Evolutionary conservation across 2,797 vertebrate species (phyloP).

Genomic region (Ceryle rudis): DNA sequence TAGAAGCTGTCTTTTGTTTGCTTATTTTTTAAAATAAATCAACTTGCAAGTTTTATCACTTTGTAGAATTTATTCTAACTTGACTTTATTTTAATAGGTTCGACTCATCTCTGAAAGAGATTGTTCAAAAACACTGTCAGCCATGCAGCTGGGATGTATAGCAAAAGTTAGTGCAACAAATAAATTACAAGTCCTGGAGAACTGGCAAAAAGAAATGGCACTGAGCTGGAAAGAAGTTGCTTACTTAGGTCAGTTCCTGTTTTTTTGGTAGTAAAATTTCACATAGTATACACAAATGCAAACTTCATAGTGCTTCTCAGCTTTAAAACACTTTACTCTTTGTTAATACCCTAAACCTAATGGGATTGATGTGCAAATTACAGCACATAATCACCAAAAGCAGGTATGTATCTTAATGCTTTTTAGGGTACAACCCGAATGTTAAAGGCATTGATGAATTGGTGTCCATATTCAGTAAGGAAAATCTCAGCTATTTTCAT

Average conservation of each 20-base stretch:
- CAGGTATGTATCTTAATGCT: neutral
- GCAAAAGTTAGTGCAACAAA: slow-evolving; percentile 70
- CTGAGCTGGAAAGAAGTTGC: slow-evolving; percentile 91
- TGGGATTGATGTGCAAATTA: neutral
- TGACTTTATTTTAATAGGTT: slow-evolving; percentile 78
- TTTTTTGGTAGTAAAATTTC: neutral
- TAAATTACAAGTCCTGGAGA: slow-evolving; percentile 76
- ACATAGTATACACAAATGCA: neutral
- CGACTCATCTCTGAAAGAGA: slow-evolving; percentile 82
- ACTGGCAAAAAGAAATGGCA: slow-evolving; percentile 71
- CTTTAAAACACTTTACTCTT: neutral
- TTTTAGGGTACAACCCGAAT: neutral
- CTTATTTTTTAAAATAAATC: neutral
- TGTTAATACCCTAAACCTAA: neutral
- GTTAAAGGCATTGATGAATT: neutral
- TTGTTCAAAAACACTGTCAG: slow-evolving; percentile 75
- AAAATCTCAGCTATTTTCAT: neutral
- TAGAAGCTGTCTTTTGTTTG: neutral
- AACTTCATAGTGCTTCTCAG: neutral
- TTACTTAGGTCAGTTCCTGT: slow-evolving; percentile 86
- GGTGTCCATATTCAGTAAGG: neutral
- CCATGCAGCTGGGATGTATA: slow-evolving; percentile 79
- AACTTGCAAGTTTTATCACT: neutral
- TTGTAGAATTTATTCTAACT: neutral
- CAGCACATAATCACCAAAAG: neutral